phyloP scores from a whole-genome alignment of 2,113 vertebrate species.

The Mesitornis unicolor region DNA sequence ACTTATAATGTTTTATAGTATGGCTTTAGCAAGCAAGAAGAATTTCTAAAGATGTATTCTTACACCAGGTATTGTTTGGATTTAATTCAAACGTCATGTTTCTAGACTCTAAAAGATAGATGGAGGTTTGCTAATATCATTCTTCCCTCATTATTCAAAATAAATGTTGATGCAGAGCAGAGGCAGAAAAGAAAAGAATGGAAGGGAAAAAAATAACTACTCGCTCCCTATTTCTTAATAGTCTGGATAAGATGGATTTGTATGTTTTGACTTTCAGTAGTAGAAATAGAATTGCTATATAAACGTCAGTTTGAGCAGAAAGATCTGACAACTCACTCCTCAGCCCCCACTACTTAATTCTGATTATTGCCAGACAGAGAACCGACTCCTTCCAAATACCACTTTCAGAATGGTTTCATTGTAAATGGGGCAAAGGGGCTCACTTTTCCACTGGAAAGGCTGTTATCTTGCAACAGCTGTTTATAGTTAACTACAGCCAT shows the following conservation, averaged over 20 bases:
- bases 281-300: constrained; percentile 62
- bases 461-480: constrained; percentile 80
- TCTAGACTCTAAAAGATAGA: background rate
- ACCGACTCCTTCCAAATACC: background rate
- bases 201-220: background rate
- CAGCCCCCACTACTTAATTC: constrained; percentile 37
- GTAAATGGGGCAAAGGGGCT: constrained; percentile 39
- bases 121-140: background rate
- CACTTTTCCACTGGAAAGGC: constrained; percentile 62
- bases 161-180: background rate
- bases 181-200: background rate
- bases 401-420: constrained; percentile 66
- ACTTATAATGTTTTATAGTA: background rate
- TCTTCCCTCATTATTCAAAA: constrained; percentile 34
- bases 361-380: constrained; percentile 68
- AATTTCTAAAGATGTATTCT: background rate
- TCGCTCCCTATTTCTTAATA: constrained; percentile 9
- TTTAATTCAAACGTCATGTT: background rate
- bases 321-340: background rate
- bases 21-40: background rate
- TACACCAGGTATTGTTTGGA: background rate
- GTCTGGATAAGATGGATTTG: constrained; percentile 45
- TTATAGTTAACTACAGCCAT: constrained; percentile 77
- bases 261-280: constrained; percentile 65
- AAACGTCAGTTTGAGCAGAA: constrained; percentile 58